Evolutionary conservation across 2,113 vertebrate genomes (phyloP), one percentile per base, ranked within the genome.

Genomic region (Atrichornis clamosus): DNA sequence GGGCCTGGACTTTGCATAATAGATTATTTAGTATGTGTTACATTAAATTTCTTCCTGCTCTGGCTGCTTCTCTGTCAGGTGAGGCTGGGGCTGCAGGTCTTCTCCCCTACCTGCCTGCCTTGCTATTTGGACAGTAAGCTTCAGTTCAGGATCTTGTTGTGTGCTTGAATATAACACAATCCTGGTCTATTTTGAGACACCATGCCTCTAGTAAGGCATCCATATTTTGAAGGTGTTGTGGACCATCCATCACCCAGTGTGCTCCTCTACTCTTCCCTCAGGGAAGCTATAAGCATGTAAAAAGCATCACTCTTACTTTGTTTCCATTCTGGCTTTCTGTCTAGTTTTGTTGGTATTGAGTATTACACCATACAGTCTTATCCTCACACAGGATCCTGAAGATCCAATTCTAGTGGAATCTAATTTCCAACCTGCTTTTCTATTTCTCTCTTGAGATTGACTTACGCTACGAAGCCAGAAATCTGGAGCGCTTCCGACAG

Each of bases 381-480:
- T 41, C 30, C 8, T 87, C 32, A 27, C 13, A 20, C 11, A 44
- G 46, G 19, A 56, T 60, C 69, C 35, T 60, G 20, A 64, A 59
- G 59, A 47, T 74, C 42, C 49, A 52, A 49, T 88, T 53, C 35
- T 47, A 46, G 33, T 4, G n/a, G 7, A 65, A 35, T 52, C 69
- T 67, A 11, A 73, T 59, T 87, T 76, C 53, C n/a, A 59, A 32
- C 7, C 47, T 75, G n/a, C 75, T 59, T 90, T 77, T 74, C 58
- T 91, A 2, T 60, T 22, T 64, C 35, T 87, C 67, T 37, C 88
- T 97, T 70, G 96, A 99, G 99, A 99, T 99, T 4, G 99, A 99
- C 93, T 98, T 99, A 42, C 98, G 98, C 10, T 99, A 98, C 0
- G 99, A 99, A 95, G 99, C 99, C 72, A 98, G 62, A 81, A 99